Percentiles rank a stretch among this genome's conserved stretches.
phyloP scores from a whole-genome alignment of 2,797 vertebrate genomes.

The Sphenopsis melanotis region DNA sequence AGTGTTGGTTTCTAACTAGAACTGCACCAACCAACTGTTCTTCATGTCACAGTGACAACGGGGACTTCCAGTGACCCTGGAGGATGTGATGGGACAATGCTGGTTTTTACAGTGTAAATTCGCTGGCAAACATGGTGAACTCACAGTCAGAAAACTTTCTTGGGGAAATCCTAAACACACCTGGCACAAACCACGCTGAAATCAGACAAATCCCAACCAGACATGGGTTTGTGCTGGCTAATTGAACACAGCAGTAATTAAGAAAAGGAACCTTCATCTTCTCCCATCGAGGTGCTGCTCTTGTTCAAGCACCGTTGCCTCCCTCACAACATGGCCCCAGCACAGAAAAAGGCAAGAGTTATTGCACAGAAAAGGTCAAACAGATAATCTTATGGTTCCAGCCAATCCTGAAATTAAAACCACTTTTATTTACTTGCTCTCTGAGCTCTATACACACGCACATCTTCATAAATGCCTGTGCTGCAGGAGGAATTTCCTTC shows the following conservation, averaged over 20 bases:
- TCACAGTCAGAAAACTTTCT: not conserved
- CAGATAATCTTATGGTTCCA: not conserved
- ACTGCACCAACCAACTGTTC: not conserved
- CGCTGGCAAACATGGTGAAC: not conserved
- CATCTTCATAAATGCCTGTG: not conserved
- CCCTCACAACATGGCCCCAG: not conserved
- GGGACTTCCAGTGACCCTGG: not conserved
- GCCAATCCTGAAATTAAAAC: not conserved
- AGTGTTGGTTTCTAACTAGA: not conserved
- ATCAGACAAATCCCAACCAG: not conserved
- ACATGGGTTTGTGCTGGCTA: not conserved
- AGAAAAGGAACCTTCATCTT: not conserved
- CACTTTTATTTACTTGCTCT: not conserved
- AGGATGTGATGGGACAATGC: fast-evolving
- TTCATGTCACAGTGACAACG: not conserved
- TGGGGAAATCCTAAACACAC: not conserved
- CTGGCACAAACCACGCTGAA: not conserved
- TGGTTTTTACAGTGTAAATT: not conserved
- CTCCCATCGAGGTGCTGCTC: not conserved
- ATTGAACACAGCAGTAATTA: not conserved
- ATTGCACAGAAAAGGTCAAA: conserved; percentile 28
- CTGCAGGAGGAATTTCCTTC: not conserved
- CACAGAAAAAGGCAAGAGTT: not conserved
- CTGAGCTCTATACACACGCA: not conserved
- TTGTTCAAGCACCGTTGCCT: not conserved